Conservation (phyloP, 2,113 vertebrate genomes). For the Chitala chitala region DNA sequence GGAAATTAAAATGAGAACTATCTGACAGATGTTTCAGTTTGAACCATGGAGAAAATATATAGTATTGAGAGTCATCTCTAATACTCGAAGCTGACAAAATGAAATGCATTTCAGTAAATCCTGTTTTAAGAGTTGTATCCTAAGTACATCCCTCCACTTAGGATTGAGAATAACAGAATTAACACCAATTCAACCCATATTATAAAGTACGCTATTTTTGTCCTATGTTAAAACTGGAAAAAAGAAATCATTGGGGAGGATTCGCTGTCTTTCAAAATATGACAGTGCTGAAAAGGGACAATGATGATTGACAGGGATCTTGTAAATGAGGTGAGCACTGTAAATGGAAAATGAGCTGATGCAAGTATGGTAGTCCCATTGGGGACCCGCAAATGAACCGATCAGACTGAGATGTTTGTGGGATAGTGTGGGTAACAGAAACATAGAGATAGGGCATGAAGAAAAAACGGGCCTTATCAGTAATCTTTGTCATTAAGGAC, state of each 20-base stretch:
- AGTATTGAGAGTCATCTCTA: constrained; percentile 15
- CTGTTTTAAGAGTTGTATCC: not conserved
- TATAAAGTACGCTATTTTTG: not conserved
- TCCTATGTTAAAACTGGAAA: not conserved
- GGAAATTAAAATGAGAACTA: constrained; percentile 40
- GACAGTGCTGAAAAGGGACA: not conserved
- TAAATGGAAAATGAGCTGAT: constrained; percentile 2
- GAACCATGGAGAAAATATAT: constrained; percentile 30
- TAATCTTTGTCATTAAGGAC: constrained; percentile 2
- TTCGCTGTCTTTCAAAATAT: not conserved
- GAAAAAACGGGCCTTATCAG: too few species aligned
- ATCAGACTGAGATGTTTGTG: not conserved
- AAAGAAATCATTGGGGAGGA: not conserved
- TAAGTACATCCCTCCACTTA: not conserved
- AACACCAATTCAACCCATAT: not conserved
- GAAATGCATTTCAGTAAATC: constrained; percentile 14
- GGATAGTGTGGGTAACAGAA: not conserved
- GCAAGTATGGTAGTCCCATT: not conserved
- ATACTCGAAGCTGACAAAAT: constrained; percentile 11
- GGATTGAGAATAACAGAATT: not conserved
- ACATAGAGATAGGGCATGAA: not conserved
- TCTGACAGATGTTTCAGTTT: constrained; percentile 41
- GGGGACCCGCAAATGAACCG: not conserved
- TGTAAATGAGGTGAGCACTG: not conserved
- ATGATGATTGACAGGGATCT: constrained; percentile 18